Evolutionary conservation across 1,140 invertebrate genomes (phyloP).

Genomic region (Drosophila gunungcola): DNA sequence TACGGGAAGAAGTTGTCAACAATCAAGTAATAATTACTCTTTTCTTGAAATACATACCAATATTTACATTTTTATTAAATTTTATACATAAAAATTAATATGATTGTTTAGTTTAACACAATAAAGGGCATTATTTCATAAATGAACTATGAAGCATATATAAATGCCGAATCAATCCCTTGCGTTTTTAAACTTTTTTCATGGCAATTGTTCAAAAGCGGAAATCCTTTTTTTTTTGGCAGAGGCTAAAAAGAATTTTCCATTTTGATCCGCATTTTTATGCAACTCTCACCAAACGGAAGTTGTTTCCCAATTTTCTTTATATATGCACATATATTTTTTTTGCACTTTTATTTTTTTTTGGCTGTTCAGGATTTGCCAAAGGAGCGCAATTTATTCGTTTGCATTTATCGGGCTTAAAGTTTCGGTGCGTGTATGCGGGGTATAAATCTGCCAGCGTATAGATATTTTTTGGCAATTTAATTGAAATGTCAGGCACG

Average conservation of each 20-base stretch:
- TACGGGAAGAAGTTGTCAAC: too few species aligned
- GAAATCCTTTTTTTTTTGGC: conserved; percentile 3
- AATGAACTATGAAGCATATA: not conserved
- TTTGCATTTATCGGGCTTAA: conserved; percentile 33
- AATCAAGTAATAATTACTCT: too few species aligned
- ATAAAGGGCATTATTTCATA: too few species aligned
- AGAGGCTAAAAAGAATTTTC: conserved; percentile 29
- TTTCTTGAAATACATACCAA: too few species aligned
- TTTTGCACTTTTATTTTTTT: conserved; percentile 4
- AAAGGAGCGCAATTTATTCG: conserved; percentile 28
- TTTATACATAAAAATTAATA: too few species aligned
- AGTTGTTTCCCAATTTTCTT: conserved; percentile 45
- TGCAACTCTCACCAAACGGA: conserved; percentile 45
- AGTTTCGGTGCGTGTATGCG: conserved; percentile 27
- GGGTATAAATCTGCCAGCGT: conserved; percentile 31
- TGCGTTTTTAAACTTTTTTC: not conserved
- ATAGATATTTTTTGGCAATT: conserved; percentile 58
- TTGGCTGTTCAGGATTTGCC: conserved; percentile 12
- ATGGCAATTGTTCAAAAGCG: conserved; percentile 14
- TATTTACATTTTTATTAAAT: too few species aligned
- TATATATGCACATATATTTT: conserved; percentile 7
- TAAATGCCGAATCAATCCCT: not conserved
- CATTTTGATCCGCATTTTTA: conserved; percentile 46
- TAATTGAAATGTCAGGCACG: conserved; percentile 66
- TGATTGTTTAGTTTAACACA: too few species aligned